phyloP scores from a whole-genome alignment of 2,888 invertebrate genomes.

The Autographa gamma region DNA sequence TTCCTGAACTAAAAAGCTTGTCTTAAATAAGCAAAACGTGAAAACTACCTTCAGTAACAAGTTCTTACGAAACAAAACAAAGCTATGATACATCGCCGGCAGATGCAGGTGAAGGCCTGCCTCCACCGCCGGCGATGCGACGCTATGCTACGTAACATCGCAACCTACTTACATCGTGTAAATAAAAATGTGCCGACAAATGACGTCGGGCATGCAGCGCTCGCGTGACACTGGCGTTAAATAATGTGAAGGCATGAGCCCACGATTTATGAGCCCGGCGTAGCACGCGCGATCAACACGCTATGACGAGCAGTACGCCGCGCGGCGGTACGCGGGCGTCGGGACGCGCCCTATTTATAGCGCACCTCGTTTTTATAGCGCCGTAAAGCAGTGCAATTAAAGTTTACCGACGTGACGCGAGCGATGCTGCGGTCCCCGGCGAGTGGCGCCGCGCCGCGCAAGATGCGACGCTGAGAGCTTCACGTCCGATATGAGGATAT shows the following conservation, averaged over 20 bases:
- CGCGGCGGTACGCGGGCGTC: slow-evolving; percentile 9
- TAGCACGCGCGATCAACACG: slow-evolving; percentile 62
- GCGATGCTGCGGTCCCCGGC: slow-evolving; percentile 56
- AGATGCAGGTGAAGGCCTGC: slow-evolving; percentile 24
- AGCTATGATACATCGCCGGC: slow-evolving; percentile 25
- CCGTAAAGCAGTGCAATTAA: slow-evolving; percentile 68
- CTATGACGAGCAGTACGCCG: slow-evolving; percentile 59
- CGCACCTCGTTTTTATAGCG: slow-evolving; percentile 65
- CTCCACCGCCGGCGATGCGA: slow-evolving; percentile 1
- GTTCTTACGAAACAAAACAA: slow-evolving; percentile 13
- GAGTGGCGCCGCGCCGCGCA: slow-evolving; percentile 52
- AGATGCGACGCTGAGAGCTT: slow-evolving; percentile 20
- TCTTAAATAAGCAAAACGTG: slow-evolving; percentile 6
- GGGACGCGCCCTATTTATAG: slow-evolving; percentile 52
- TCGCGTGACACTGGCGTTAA: slow-evolving; percentile 72
- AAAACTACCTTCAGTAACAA: slow-evolving; percentile 26
- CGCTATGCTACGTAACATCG: slow-evolving; percentile 39
- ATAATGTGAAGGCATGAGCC: slow-evolving; percentile 71
- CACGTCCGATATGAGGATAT: slow-evolving; percentile 13
- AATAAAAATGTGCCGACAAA: slow-evolving; percentile 57
- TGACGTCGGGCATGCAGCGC: slow-evolving; percentile 59
- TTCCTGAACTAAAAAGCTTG: too few species aligned
- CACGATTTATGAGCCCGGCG: slow-evolving; percentile 63
- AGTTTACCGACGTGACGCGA: slow-evolving; percentile 66
- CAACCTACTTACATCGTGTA: slow-evolving; percentile 50